A percentile compares a stretch with the other conserved stretches of the same genome.
phyloP scores from a whole-genome alignment of 1,140 invertebrate species.

The Phortica variegata region DNA sequence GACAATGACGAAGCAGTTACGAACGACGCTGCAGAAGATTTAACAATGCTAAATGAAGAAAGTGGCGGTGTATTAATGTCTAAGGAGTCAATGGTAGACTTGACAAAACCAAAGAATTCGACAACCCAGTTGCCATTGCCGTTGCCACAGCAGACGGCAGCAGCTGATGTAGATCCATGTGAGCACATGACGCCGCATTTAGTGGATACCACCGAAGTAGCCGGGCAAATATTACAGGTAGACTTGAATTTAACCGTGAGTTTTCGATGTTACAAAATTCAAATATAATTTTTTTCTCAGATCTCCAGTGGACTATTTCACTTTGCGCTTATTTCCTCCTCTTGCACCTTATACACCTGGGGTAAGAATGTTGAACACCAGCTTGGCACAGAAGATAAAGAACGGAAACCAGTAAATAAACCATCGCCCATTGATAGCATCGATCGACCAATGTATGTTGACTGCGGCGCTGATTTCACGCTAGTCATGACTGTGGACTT shows the following conservation, averaged over 20 bases:
- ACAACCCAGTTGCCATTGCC: background rate
- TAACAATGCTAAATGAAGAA: too few species aligned
- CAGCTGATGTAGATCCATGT: conserved; percentile 33
- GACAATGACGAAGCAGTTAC: conserved; percentile 21
- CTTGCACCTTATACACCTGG: conserved; percentile 67
- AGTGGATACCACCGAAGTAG: conserved; percentile 63
- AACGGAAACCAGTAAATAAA: conserved; percentile 57
- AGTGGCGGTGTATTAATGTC: too few species aligned
- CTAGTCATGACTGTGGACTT: conserved; percentile 62
- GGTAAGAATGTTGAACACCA: conserved; percentile 70
- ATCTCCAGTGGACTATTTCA: conserved; percentile 67
- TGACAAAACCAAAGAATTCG: background rate
- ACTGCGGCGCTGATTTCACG: conserved; percentile 64
- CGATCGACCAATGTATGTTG: conserved; percentile 57
- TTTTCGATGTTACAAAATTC: background rate
- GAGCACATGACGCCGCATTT: conserved; percentile 62
- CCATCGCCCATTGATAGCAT: conserved; percentile 52
- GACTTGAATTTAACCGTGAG: background rate
- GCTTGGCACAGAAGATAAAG: conserved; percentile 62
- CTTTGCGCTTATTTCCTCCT: conserved; percentile 62
- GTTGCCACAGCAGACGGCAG: background rate
- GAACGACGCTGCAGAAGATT: too few species aligned
- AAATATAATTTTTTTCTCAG: conserved; percentile 31
- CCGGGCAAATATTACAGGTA: conserved; percentile 63
- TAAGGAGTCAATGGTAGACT: too few species aligned